Percentiles rank a stretch among this genome's conserved stretches.
phyloP scores from a whole-genome alignment of 2,888 invertebrate genomes.

The Drosophila mulleri region DNA sequence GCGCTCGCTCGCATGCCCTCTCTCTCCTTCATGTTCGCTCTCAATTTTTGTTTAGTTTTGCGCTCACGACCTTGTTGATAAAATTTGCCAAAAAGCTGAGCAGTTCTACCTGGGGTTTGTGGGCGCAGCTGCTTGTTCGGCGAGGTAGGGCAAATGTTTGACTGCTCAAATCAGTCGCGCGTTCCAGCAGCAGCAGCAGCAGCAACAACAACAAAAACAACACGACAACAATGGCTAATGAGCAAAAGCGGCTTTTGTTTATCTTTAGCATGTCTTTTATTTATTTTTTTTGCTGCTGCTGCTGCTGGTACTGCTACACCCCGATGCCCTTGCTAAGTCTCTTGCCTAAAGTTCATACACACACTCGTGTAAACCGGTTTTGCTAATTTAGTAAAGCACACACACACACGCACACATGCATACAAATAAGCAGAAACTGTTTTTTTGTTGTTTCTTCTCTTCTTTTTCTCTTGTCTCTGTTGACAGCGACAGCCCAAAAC shows the following conservation, averaged over 20 bases:
- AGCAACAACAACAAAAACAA: conserved; percentile 22
- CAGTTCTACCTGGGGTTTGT: not conserved
- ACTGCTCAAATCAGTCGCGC: conserved; percentile 27
- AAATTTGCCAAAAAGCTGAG: conserved; percentile 17
- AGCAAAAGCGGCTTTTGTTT: conserved; percentile 69
- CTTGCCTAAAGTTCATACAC: conserved; percentile 9
- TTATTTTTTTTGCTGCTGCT: not conserved
- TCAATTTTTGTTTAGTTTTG: conserved; percentile 5
- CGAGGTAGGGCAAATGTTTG: conserved; percentile 29
- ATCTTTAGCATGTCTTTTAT: conserved; percentile 51
- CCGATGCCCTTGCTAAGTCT: conserved; percentile 23
- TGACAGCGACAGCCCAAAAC: conserved; percentile 29
- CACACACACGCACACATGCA: conserved; percentile 30
- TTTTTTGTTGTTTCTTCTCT: conserved; percentile 26
- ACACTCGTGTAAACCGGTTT: conserved; percentile 66
- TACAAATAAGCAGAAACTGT: conserved; percentile 26
- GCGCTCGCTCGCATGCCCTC: not conserved
- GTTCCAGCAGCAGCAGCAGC: conserved; percentile 1
- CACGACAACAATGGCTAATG: conserved; percentile 59
- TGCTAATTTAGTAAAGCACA: conserved; percentile 68
- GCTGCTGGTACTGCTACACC: conserved; percentile 7
- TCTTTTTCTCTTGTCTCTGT: conserved; percentile 24
- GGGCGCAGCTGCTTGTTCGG: conserved; percentile 9
- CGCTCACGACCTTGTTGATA: conserved; percentile 41
- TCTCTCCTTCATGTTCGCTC: not conserved